A percentile compares a stretch with the other conserved stretches of the same genome.
Evolutionary conservation across 2,113 vertebrate species (phyloP).

Genomic region (Pelobates fuscus): DNA sequence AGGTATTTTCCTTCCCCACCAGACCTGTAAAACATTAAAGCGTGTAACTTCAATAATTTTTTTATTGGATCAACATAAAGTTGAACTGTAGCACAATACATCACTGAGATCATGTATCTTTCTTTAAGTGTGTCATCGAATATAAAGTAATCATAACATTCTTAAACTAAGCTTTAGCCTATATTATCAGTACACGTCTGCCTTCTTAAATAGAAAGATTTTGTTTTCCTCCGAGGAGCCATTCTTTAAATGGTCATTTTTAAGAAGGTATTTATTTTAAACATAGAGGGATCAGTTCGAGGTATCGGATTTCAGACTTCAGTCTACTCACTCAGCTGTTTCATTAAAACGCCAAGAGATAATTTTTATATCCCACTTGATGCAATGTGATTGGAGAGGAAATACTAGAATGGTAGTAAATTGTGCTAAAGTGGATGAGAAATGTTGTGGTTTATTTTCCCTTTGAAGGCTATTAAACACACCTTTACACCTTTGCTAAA

Average conservation of each 20-base stretch:
- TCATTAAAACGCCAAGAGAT: constrained; percentile 30
- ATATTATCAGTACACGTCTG: neutral
- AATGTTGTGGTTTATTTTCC: constrained; percentile 42
- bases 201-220: neutral
- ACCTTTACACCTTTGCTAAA: constrained; percentile 40
- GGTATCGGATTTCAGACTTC: constrained; percentile 24
- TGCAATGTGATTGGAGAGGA: constrained; percentile 36
- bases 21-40: too few species aligned
- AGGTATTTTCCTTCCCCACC: too few species aligned
- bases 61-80: neutral
- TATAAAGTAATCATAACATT: too few species aligned
- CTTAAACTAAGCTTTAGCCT: neutral
- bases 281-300: neutral
- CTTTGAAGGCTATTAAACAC: constrained; percentile 49
- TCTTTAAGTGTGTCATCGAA: neutral
- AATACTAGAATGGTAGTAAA: constrained; percentile 43
- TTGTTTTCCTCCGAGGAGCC: constrained; percentile 19
- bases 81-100: neutral
- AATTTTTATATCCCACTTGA: constrained; percentile 42
- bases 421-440: constrained; percentile 44
- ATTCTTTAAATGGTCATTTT: constrained; percentile 25
- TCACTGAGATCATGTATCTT: neutral
- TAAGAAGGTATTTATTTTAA: constrained; percentile 30
- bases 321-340: constrained; percentile 36
- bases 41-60: too few species aligned